These are phyloP conservation scores for Zaprionus camerounensis DNA, from an alignment of 1,140 invertebrate species.

Conservation along the genomic window DNA sequence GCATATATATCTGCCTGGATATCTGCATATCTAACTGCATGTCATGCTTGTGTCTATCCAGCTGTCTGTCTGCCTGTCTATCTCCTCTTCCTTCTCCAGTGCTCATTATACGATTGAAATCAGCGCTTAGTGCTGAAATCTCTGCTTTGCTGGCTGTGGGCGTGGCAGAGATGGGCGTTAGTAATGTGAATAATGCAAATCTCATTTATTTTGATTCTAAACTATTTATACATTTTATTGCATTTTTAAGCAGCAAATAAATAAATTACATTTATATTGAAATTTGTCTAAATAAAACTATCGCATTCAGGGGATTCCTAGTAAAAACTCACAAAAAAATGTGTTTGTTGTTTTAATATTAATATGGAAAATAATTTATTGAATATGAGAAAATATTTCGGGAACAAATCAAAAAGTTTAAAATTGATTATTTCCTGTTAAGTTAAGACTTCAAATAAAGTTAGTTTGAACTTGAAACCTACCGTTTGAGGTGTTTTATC, in stretches of 20 bases:
- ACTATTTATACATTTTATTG: not conserved
- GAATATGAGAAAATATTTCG: not conserved
- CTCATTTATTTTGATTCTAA: not conserved
- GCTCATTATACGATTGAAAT: not conserved
- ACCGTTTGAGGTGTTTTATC: too few species aligned
- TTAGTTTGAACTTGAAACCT: too few species aligned
- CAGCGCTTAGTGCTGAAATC: constrained; percentile 6
- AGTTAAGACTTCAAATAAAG: too few species aligned
- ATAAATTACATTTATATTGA: not conserved
- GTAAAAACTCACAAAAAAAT: too few species aligned
- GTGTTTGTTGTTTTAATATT: too few species aligned
- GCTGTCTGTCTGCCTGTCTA: constrained; percentile 3
- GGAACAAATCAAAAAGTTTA: not conserved
- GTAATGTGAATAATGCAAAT: constrained; percentile 1
- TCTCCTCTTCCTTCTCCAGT: not conserved
- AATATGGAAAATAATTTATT: not conserved
- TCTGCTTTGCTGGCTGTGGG: not conserved
- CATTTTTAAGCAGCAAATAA: not conserved
- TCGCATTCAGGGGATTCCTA: too few species aligned
- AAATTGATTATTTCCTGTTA: not conserved
- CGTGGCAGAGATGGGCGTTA: not conserved
- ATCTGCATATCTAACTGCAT: constrained; percentile 33
- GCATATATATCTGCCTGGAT: not conserved
- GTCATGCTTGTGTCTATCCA: constrained; percentile 19
- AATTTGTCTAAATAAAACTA: not conserved